Percentiles rank a stretch among this genome's conserved stretches.
phyloP scores from a whole-genome alignment of 1,140 invertebrate genomes.

The Apis laboriosa region DNA sequence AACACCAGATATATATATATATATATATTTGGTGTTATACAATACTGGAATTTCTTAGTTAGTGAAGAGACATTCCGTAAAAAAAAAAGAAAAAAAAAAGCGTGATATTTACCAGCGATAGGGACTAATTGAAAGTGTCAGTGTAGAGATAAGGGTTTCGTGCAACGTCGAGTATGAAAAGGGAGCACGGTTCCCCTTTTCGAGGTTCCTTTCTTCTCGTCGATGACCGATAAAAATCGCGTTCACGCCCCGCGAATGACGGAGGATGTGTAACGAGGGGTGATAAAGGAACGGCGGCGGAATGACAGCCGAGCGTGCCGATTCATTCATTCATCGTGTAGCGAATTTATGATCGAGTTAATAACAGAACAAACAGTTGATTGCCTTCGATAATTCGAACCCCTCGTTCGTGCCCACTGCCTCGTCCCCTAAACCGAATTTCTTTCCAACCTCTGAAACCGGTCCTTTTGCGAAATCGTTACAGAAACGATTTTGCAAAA shows the following conservation, averaged over 20 bases:
- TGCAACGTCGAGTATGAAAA: conserved; percentile 30
- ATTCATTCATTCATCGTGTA: conserved; percentile 47
- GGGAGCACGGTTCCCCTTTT: conserved; percentile 28
- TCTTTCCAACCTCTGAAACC: background rate
- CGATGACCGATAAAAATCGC: conserved; percentile 61
- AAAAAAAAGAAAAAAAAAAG: background rate
- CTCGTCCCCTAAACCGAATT: background rate
- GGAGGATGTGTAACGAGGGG: conserved; percentile 56
- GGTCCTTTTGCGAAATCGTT: too few relatives aligned
- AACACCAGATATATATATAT: too few relatives aligned
- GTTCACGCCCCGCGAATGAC: conserved; percentile 52
- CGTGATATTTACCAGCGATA: conserved; percentile 31
- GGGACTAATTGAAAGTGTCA: conserved; percentile 52
- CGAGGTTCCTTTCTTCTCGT: conserved; percentile 44
- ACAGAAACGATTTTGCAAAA: too few relatives aligned
- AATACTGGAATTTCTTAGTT: background rate
- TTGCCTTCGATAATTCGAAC: conserved; percentile 54
- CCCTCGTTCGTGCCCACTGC: background rate
- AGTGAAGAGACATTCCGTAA: background rate
- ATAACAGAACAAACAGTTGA: conserved; percentile 58
- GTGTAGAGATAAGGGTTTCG: conserved; percentile 31
- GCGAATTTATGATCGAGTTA: conserved; percentile 62
- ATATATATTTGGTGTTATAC: too few relatives aligned
- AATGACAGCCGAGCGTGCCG: conserved; percentile 50
- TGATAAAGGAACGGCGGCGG: conserved; percentile 51